Conservation (phyloP, 1,140 invertebrate species). For the Tachypleus tridentatus region DNA sequence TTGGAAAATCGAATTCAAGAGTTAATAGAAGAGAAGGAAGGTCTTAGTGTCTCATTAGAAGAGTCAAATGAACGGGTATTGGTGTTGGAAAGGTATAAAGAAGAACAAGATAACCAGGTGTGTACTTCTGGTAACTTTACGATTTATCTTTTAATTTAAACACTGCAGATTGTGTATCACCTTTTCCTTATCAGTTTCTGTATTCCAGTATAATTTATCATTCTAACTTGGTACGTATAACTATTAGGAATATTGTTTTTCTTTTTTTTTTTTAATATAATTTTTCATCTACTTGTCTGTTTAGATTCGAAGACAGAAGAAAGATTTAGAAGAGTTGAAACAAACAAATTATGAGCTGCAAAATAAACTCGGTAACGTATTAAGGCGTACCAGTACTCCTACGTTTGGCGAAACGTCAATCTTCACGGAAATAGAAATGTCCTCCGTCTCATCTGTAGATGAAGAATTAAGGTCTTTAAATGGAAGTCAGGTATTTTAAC, state of each 20-base stretch:
- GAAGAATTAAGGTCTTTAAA: constrained; percentile 9
- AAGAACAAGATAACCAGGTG: constrained; percentile 63
- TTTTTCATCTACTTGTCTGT: not conserved
- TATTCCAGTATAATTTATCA: not conserved
- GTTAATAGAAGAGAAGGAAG: constrained; percentile 62
- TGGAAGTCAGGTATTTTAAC: not conserved
- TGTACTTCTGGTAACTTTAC: constrained; percentile 8
- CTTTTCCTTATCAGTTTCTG: not conserved
- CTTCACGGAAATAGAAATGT: constrained; percentile 42
- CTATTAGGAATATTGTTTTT: not conserved
- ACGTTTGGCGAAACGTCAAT: constrained; percentile 30
- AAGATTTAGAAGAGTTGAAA: constrained; percentile 48
- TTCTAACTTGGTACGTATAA: not conserved
- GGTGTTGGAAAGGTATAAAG: constrained; percentile 64
- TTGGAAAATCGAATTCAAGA: constrained; percentile 54
- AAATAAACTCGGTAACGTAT: constrained; percentile 34
- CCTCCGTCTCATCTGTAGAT: constrained; percentile 27
- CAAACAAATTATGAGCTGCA: constrained; percentile 38
- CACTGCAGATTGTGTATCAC: too few species aligned
- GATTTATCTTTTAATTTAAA: too few species aligned
- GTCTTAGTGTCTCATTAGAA: constrained; percentile 58
- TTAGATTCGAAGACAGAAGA: constrained; percentile 37
- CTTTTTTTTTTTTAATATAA: not conserved
- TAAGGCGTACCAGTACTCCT: constrained; percentile 8
- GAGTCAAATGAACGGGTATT: constrained; percentile 78